A percentile compares a stretch with the other conserved stretches of the same genome.
Evolutionary conservation across 2,888 invertebrate genomes (phyloP).

Genomic region (Sympetrum striolatum): DNA sequence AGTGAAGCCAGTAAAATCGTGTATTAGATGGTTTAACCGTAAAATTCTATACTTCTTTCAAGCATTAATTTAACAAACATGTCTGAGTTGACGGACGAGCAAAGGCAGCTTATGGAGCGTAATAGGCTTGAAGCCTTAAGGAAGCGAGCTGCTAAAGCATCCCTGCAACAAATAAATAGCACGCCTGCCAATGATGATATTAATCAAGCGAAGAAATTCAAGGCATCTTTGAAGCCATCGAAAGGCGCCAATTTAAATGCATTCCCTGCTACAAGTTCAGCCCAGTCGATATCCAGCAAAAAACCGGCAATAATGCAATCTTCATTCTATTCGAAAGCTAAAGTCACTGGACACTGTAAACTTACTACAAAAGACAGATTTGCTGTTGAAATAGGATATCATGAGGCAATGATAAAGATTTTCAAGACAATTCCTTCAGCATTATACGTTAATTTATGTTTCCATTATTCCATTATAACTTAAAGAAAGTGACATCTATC

Average conservation of each 20-base stretch:
- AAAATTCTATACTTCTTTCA: background rate
- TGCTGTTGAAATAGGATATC: constrained; percentile 73
- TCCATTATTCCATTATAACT: constrained; percentile 6
- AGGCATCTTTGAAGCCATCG: background rate
- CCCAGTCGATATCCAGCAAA: background rate
- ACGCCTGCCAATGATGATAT: background rate
- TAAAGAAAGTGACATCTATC: background rate
- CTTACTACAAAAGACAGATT: constrained; percentile 74
- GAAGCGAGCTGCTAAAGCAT: constrained; percentile 51
- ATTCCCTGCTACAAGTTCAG: background rate
- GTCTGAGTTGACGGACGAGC: constrained; percentile 54
- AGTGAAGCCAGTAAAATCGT: background rate
- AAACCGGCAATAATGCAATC: background rate
- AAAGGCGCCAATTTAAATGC: background rate
- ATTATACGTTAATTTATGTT: constrained; percentile 68
- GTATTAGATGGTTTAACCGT: background rate
- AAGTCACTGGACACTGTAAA: constrained; percentile 64
- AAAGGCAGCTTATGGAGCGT: constrained; percentile 59
- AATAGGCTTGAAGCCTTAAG: constrained; percentile 59
- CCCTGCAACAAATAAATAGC: background rate
- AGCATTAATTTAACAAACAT: background rate
- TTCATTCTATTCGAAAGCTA: background rate
- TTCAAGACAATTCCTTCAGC: constrained; percentile 78
- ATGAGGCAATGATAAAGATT: constrained; percentile 71
- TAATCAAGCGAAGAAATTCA: constrained; percentile 44